Percentiles rank a stretch among this genome's conserved stretches.
phyloP scores from a whole-genome alignment of 2,113 vertebrate species.

The Terrapene triunguis region DNA sequence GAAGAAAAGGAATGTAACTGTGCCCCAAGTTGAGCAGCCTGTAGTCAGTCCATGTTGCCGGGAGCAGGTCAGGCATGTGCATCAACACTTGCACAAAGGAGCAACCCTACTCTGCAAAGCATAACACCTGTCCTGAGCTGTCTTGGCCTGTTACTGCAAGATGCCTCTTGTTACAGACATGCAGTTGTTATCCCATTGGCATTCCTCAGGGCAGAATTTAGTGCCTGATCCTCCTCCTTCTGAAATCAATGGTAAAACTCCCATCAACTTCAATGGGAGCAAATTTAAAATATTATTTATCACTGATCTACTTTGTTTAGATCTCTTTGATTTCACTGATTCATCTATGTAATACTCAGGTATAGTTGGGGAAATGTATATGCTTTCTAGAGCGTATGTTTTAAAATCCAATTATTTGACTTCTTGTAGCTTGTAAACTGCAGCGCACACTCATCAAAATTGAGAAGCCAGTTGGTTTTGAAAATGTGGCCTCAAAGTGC shows the following conservation, averaged over 20 bases:
- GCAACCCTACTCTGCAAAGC: not conserved
- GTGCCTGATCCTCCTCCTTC: not conserved
- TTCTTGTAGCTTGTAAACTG: constrained; percentile 79
- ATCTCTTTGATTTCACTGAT: not conserved
- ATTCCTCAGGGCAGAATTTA: not conserved
- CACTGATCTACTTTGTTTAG: not conserved
- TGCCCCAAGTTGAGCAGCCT: not conserved
- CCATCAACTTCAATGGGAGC: not conserved
- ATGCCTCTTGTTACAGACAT: not conserved
- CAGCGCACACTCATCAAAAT: constrained; percentile 75
- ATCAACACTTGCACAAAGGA: not conserved
- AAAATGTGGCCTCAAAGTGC: constrained; percentile 76
- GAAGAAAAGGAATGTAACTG: not conserved
- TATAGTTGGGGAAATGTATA: not conserved
- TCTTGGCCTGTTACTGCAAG: not conserved
- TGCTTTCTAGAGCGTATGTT: not conserved
- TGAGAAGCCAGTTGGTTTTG: constrained; percentile 70
- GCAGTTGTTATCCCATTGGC: not conserved
- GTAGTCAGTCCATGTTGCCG: not conserved
- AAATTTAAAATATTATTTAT: not conserved
- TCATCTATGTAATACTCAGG: not conserved
- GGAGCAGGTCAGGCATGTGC: not conserved
- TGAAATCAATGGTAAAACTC: not conserved
- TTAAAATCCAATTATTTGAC: not conserved
- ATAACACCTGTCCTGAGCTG: not conserved